Conservation (phyloP, 2,113 vertebrate genomes). For the Pholis gunnellus region DNA sequence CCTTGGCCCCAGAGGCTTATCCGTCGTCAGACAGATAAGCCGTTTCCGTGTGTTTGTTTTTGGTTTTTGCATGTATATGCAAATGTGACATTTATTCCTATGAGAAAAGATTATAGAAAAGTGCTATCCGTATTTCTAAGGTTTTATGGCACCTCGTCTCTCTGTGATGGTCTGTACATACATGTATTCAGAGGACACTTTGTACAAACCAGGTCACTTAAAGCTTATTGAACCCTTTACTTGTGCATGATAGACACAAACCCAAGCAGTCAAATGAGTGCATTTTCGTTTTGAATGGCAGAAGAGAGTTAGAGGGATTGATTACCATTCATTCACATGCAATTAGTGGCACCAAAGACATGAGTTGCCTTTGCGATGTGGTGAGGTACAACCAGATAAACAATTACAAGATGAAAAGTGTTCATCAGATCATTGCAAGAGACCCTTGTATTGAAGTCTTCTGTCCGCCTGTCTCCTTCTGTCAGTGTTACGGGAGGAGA, state of each 20-base stretch:
- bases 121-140: neutral
- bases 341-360: conserved; percentile 2
- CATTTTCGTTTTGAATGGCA: neutral
- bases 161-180: neutral
- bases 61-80: neutral
- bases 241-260: conserved; percentile 9
- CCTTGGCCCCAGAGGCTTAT: too few relatives aligned
- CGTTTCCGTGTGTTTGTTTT: neutral
- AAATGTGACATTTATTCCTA: neutral
- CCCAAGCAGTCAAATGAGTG: neutral
- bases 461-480: conserved; percentile 1
- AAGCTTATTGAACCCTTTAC: neutral
- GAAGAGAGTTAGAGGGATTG: conserved; percentile 1
- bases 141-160: neutral
- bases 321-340: neutral
- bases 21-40: too few relatives aligned
- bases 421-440: neutral
- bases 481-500: neutral
- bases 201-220: neutral
- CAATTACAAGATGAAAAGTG: neutral
- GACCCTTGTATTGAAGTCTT: neutral
- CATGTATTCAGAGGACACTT: neutral
- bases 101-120: neutral
- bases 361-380: neutral
- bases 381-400: neutral